Base-by-base conservation (phyloP, 2,113 vertebrate species). In the Chaetura pelagica region DNA sequence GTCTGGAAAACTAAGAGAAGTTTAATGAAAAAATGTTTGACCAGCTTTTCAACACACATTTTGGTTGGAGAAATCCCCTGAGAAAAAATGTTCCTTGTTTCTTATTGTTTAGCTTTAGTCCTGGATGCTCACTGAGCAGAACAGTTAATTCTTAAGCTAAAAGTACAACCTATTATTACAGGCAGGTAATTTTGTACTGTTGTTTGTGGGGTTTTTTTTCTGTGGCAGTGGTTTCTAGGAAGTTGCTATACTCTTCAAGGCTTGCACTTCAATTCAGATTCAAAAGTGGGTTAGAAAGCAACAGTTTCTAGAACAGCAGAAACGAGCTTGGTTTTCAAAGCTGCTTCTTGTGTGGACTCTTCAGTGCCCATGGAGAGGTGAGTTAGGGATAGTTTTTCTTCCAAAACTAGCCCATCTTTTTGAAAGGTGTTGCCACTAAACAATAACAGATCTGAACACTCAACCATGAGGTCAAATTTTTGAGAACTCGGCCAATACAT, bases 401-500 rank as follows among this genome's bases (percentile, higher is more conserved):
- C 63, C 10, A 2, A 29, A 87, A 79, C 18, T 4, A 66, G 8
- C 5, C 7, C 23, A 23, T 29, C 24, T 71, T 44, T 42, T 34
- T 40, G 6, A 38, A 38, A 17, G 26, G 0, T 75, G 34, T 23
- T 82, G 21, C 34, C 49, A 30, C 19, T 27, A 76, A 88, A 52
- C 14, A 9, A 2, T 5, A 51, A 26, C 1, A 68, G 34, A 15
- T 85, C 19, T 54, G 34, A 75, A 23, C 24, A 48, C 38, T 79
- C 9, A 55, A 18, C 5, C 26, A 30, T 2, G 5, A 42, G 35
- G 29, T 26, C 42, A 59, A 17, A 48, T 32, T 18, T 29, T 10
- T 5, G 16, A 1, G 9, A n/a, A 58, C 30, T 2, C 3, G 51
- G 24, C 22, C 52, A 29, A 15, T 0, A 4, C 7, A 1, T 8